Base-by-base conservation (phyloP, 2,888 invertebrate species). In the Elaeidobius kamerunicus region DNA sequence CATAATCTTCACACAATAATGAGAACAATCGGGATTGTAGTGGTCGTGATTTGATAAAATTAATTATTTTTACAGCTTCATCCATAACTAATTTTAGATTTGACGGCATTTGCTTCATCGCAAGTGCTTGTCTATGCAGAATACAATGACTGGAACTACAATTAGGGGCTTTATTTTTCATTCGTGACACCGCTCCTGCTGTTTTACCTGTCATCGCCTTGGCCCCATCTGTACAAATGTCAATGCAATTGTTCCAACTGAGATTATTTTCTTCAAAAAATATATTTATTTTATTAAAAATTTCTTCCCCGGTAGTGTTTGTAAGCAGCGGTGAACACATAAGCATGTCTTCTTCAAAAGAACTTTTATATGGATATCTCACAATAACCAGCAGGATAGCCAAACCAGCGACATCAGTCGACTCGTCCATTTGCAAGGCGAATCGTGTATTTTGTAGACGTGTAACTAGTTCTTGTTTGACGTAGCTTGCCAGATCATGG, bases 91-190 rank as follows among this genome's bases (percentile, higher is more conserved):
- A n/a, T n/a, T n/a, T n/a, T n/a, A n/a, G n/a, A n/a, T n/a, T n/a
- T n/a, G n/a, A n/a, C n/a, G n/a, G n/a, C 32, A 61, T 54, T 50
- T 54, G 11, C 34, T 54, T 42, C 19, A 54, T 35, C 36, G 54
- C 54, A 23, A 54, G 66, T 38, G 61, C 44, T 23, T 45, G 38
- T 45, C 50, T 35, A 51, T 55, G 50, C 28, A n/a, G n/a, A n/a
- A n/a, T n/a, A n/a, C n/a, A n/a, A n/a, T n/a, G n/a, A n/a, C n/a
- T n/a, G n/a, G n/a, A 46, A 42, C 48, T 47, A 40, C 60, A 61
- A 60, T 63, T 62, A 58, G 58, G 60, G 58, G 59, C 61, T 61
- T 60, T 59, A 58, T 6, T 38, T 38, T 38, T 14, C 4, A 38
- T 38, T 38, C 38, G 38, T 38, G 38, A 38, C 9, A 38, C 38